A percentile compares a stretch with the other conserved stretches of the same genome.
Conservation (phyloP, 2,113 vertebrate genomes). For the Phrynosoma blainvillii region DNA sequence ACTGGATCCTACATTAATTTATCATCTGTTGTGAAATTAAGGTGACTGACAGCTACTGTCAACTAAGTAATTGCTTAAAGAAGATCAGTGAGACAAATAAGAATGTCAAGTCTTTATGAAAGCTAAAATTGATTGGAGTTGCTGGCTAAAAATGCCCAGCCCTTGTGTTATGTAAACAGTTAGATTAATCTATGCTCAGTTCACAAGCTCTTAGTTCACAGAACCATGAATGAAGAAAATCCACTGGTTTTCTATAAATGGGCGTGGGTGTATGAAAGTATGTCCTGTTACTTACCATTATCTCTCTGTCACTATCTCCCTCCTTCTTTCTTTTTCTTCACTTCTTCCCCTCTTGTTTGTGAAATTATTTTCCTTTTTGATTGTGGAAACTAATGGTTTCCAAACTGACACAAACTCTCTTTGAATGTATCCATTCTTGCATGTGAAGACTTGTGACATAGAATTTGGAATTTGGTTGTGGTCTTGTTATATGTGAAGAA, state of each 20-base stretch:
- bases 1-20: neutral
- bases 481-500: neutral
- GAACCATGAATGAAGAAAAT: neutral
- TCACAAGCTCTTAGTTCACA: neutral
- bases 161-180: neutral
- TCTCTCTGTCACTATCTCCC: too few species aligned
- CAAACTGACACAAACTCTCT: neutral
- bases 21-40: neutral
- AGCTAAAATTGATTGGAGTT: neutral
- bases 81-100: neutral
- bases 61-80: neutral
- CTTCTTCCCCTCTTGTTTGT: neutral
- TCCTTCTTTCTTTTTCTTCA: too few species aligned
- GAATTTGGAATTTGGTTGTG: neutral
- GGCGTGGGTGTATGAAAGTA: neutral
- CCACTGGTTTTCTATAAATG: neutral
- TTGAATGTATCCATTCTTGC: neutral
- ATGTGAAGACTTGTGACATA: neutral
- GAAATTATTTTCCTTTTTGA: neutral
- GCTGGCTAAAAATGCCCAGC: neutral
- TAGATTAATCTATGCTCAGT: neutral
- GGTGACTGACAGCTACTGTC: slow-evolving; percentile 20
- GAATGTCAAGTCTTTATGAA: neutral
- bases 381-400: neutral
- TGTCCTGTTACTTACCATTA: neutral